Base-by-base conservation (phyloP, 2,888 invertebrate species). In the Epinotia ramella region DNA sequence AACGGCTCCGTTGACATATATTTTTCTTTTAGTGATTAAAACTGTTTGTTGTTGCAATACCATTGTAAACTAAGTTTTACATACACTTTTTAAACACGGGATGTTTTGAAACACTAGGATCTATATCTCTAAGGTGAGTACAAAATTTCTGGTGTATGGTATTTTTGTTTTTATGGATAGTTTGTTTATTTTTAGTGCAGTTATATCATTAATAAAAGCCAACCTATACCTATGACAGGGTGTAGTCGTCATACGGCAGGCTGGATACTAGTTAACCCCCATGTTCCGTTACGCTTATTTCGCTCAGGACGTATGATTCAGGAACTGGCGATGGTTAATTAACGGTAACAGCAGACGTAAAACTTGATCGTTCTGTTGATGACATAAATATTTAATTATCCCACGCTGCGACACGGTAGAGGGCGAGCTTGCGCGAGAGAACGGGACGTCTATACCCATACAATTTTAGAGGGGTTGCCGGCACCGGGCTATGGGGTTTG, bases 361-460 rank as follows among this genome's bases (percentile, higher is more conserved):
- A 67, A 64, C 63, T 70, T 67, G 70, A 76, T 76, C 71, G 72
- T 63, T 76, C 63, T 74, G 73, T 77, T 69, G 75, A 78, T 79
- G 75, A 78, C 78, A 91, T 93, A 91, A 91, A 93, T 93, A 92
- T 93, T 93, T 93, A 93, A 94, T 93, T 92, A 92, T 91, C 90
- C 88, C 90, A 91, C 89, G 91, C 89, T 89, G 82, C 86, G 83
- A 84, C 87, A 72, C 84, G 86, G 84, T 81, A 83, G 85, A 89
- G 91, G 92, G 93, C 88, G 88, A 87, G 82, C 82, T 79, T 78
- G 77, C 81, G 84, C 82, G 91, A 76, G 85, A 79, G 88, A 93
- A 86, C 83, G 90, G 88, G 93, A 93, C 81, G 82, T 88, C 82
- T 74, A 84, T 87, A 89, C 82, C 78, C 78, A 83, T 84, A 84